Evolutionary conservation across 2,888 invertebrate genomes (phyloP).

Genomic region (Elmis aenea): DNA sequence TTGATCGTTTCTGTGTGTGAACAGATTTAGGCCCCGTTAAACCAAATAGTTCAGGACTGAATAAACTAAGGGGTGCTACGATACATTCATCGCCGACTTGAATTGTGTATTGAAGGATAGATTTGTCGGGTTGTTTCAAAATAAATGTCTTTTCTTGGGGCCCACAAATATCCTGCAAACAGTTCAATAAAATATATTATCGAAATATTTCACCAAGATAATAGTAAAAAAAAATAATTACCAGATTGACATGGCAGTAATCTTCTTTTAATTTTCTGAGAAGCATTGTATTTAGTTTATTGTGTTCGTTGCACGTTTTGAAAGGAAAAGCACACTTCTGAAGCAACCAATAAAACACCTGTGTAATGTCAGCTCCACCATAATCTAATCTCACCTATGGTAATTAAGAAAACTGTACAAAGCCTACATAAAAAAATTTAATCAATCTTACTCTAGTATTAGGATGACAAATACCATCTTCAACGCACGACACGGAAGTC

Average conservation of each 20-base stretch:
- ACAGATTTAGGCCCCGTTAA: constrained; percentile 74
- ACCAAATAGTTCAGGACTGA: constrained; percentile 82
- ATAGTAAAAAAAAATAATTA: no score
- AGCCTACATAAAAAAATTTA: background rate
- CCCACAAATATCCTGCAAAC: constrained; percentile 73
- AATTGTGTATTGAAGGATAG: constrained; percentile 67
- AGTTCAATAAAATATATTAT: constrained; percentile 1
- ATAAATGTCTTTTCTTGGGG: constrained; percentile 77
- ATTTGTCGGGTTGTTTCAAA: constrained; percentile 66
- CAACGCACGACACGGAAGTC: constrained; percentile 92
- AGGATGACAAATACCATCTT: constrained; percentile 90
- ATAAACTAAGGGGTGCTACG: constrained; percentile 82
- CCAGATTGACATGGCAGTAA: constrained; percentile 84
- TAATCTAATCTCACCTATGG: constrained; percentile 67
- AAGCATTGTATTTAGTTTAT: constrained; percentile 72
- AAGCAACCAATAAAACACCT: constrained; percentile 81
- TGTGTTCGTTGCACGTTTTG: constrained; percentile 68
- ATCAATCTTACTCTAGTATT: constrained; percentile 65
- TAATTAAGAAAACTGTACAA: constrained; percentile 1
- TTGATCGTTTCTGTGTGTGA: constrained; percentile 63
- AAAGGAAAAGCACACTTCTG: constrained; percentile 90
- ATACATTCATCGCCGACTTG: constrained; percentile 89
- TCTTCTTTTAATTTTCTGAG: constrained; percentile 82
- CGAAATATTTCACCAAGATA: constrained; percentile 1
- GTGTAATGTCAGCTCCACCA: constrained; percentile 88